These are phyloP conservation scores for Petromus typicus DNA, from an alignment of 2,113 vertebrate genomes.

Conservation along the genomic window DNA sequence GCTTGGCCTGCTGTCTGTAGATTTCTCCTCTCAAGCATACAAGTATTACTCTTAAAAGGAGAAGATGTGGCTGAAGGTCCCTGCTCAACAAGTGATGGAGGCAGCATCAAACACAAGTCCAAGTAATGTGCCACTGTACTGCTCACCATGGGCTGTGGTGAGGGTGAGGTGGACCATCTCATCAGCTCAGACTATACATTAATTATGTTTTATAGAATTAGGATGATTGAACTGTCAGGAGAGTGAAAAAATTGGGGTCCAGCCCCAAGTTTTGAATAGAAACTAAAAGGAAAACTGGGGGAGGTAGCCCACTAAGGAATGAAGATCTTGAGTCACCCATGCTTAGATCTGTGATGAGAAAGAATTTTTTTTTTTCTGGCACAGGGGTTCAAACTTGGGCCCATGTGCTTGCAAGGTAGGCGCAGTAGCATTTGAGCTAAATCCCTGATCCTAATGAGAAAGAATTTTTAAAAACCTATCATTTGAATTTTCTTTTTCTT, in stretches of 20 bases:
- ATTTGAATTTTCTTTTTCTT: conserved; percentile 7
- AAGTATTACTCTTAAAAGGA: conserved; percentile 1
- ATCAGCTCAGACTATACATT: background rate
- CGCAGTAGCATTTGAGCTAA: too few species aligned
- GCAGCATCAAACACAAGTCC: background rate
- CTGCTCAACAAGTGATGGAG: background rate
- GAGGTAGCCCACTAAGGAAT: background rate
- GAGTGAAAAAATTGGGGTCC: background rate
- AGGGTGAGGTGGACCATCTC: background rate
- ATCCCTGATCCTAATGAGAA: too few species aligned
- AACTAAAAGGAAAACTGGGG: background rate
- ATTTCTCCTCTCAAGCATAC: background rate
- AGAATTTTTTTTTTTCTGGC: too few species aligned
- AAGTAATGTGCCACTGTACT: background rate
- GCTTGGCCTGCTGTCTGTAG: background rate
- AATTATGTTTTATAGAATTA: background rate
- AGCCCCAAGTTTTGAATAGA: background rate
- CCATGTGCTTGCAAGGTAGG: too few species aligned
- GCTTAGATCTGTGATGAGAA: background rate
- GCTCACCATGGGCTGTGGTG: background rate
- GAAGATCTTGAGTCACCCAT: background rate
- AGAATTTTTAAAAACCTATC: background rate
- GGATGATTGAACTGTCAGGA: background rate
- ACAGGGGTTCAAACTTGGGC: too few species aligned
- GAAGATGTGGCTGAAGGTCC: background rate